Percentiles rank a stretch among this genome's conserved stretches.
Evolutionary conservation across 1,140 invertebrate genomes (phyloP).

Genomic region (Lasioglossum albipes): DNA sequence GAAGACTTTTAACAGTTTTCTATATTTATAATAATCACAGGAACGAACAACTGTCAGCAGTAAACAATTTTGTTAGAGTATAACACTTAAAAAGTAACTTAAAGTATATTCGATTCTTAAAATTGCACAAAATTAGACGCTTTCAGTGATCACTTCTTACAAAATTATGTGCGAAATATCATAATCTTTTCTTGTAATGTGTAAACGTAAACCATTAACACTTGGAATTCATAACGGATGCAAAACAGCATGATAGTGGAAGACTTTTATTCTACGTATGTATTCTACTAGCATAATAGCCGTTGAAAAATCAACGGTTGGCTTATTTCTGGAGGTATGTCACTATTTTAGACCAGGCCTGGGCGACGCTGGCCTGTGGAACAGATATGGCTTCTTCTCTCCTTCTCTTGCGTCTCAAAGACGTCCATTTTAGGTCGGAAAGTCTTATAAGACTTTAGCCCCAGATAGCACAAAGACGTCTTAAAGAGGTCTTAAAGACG

Average conservation of each 20-base stretch:
- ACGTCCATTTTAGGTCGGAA: no score
- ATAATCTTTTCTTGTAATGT: not conserved
- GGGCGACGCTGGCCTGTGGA: no score
- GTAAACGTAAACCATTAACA: not conserved
- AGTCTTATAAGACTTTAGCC: no score
- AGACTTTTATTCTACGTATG: constrained; percentile 28
- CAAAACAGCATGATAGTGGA: constrained; percentile 30
- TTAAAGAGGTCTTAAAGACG: no score
- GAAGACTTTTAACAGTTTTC: constrained; percentile 24
- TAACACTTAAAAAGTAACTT: not conserved
- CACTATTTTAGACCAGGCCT: no score
- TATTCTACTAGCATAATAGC: not conserved
- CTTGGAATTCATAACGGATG: not conserved
- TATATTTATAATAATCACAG: constrained; percentile 42
- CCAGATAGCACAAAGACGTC: no score
- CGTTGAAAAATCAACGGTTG: no score
- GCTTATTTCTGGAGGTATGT: no score
- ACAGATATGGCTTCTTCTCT: no score
- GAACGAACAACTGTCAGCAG: constrained; percentile 39
- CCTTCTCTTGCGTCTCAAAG: no score
- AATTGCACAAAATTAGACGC: constrained; percentile 32
- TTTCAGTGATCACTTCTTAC: not conserved
- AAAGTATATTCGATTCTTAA: not conserved
- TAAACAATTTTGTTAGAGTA: constrained; percentile 41
- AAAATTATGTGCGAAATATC: not conserved